Evolutionary conservation across 2,888 invertebrate species (phyloP), one percentile per base, ranked within the genome.

Genomic region (Sceliomorpha sp.): DNA sequence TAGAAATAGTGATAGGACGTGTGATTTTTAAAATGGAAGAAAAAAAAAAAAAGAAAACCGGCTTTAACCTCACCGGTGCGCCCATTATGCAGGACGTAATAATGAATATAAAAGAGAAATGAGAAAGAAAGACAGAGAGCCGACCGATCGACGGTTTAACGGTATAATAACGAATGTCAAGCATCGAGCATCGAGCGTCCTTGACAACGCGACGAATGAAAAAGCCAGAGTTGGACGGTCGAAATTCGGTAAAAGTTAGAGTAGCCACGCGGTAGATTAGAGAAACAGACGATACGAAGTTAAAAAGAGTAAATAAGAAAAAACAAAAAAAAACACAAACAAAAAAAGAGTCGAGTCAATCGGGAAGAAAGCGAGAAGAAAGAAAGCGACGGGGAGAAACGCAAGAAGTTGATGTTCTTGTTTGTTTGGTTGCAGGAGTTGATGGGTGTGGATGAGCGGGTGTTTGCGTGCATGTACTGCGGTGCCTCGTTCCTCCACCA

Each of bases 381-480:
- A 53, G 37, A 55, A 47, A 31, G 24, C 31, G 29, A 37, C 17
- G 29, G 47, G 39, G 44, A 55, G 31, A 60, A 58, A 64, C 59
- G 92, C 93, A 95, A 95, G 95, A 95, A 95, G 95, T 95, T 95
- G 95, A 95, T 94, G 95, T 92, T 92, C 92, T 92, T 89, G 91
- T 89, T 92, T 92, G 92, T 93, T 93, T 93, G 95, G 94, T 95
- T 95, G 94, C 96, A 96, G 96, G 95, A 95, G 93, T 91, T 91
- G 90, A 93, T 93, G 92, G 92, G 93, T 92, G 92, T 92, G 91
- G 91, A 91, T 90, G 89, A 90, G 89, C 89, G 91, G 82, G 89
- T 93, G 86, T 95, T 93, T 90, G 93, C 93, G 88, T 96, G 96
- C 92, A 93, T 95, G 91, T 96, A 96, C 92, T 96, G 96, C 92